Evolutionary conservation across 2,888 invertebrate species (phyloP), one percentile per base, ranked within the genome.

Genomic region (Dichetophora obliterata): DNA sequence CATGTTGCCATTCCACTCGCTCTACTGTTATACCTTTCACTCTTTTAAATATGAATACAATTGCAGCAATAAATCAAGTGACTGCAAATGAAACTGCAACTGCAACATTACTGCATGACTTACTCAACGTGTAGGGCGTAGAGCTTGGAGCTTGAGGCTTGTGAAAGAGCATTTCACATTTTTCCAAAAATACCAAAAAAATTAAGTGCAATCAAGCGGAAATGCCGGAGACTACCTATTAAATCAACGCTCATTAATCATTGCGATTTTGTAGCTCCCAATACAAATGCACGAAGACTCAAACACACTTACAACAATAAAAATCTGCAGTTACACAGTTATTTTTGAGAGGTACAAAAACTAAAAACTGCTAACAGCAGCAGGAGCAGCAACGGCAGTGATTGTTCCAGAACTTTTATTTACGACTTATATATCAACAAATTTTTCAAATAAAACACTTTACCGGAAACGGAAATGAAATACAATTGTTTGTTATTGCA

Each of bases 121-220:
- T 43, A 43, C 43, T 43, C 14, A 14, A 14, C 3, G 6, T 11
- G 43, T 43, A 14, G 11, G 2, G 31, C 5, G n/a, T n/a, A n/a
- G n/a, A 37, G 5, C 5, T 8, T 37, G 43, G 11, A 37, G 6
- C 5, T 37, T 14, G 43, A 3, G 14, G 43, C 43, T 14, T 43
- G 14, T 8, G 24, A 68, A 68, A 50, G 2, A 48, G 50, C 50
- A 50, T 63, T 31, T n/a, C 27, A 24, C 48, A 50, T 48, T 68
- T 68, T 50, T 50, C 2, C 19, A 68, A 24, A 68, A 54, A 22
- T 66, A 16, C 34, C 52, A 66, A 75, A 57, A n/a, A 66, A 61
- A 31, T 70, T 54, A 70, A 75, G 65, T 74, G 69, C 70, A 74
- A 77, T 77, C 65, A 77, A 75, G 70, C 63, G 77, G 61, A 70